Conservation (phyloP, 2,113 vertebrate species). For the Microcebus tavaratra region DNA sequence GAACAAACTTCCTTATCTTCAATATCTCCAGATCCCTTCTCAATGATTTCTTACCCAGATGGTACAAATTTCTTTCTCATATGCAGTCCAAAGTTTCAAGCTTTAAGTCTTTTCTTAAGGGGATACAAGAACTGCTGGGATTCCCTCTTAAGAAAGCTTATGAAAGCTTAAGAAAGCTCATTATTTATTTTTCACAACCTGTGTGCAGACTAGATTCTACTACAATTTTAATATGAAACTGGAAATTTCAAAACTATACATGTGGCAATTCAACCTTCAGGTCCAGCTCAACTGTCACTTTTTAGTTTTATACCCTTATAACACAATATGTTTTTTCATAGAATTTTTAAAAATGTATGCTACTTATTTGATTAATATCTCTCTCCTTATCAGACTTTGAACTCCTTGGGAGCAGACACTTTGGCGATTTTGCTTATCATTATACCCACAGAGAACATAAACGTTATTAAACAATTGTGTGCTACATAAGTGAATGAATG, state of each 20-base stretch:
- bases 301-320: not conserved
- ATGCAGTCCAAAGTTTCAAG: not conserved
- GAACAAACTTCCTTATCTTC: not conserved
- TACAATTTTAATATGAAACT: constrained; percentile 4
- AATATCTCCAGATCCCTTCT: not conserved
- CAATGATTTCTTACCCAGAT: not conserved
- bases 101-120: not conserved
- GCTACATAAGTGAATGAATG: not conserved
- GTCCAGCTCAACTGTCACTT: not conserved
- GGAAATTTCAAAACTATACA: not conserved
- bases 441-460: not conserved
- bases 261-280: not conserved
- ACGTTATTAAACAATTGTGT: not conserved
- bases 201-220: not conserved
- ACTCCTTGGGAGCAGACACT: not conserved
- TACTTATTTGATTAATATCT: not conserved
- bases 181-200: not conserved
- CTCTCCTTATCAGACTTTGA: not conserved
- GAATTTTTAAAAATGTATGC: not conserved
- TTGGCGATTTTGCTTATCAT: not conserved
- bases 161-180: not conserved
- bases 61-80: not conserved
- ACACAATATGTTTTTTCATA: not conserved
- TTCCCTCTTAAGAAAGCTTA: not conserved
- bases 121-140: not conserved